Evolutionary conservation across 2,888 invertebrate species (phyloP).

Genomic region (Nephrotoma appendiculata): DNA sequence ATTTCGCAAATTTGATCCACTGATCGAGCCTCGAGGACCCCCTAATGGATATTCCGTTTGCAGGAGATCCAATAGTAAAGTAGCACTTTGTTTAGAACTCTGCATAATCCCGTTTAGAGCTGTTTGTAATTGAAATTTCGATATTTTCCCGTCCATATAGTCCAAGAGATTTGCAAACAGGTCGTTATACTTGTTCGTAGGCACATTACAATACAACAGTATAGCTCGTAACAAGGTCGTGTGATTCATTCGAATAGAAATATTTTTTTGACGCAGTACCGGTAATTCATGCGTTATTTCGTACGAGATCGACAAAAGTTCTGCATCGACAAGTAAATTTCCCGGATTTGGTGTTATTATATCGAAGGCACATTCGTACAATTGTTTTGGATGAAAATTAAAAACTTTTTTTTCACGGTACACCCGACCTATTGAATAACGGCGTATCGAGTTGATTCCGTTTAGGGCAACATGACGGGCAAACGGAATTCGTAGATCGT

Average conservation of each 20-base stretch:
- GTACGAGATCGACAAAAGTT: conserved; percentile 62
- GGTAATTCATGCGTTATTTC: conserved; percentile 59
- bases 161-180: conserved; percentile 6
- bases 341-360: conserved; percentile 66
- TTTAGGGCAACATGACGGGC: conserved; percentile 72
- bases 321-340: conserved; percentile 71
- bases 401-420: conserved; percentile 64
- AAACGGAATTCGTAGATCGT: conserved; percentile 68
- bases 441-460: conserved; percentile 58
- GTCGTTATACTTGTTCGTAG: conserved; percentile 43
- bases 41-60: conserved; percentile 24
- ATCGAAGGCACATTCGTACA: conserved; percentile 86
- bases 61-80: conserved; percentile 25
- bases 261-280: conserved; percentile 45
- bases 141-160: conserved; percentile 38
- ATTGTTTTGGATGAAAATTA: conserved; percentile 78
- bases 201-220: conserved; percentile 65
- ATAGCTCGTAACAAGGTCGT: conserved; percentile 59
- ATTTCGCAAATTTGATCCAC: conserved; percentile 30
- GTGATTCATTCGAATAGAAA: conserved; percentile 64
- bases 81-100: conserved; percentile 28
- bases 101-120: conserved; percentile 50
- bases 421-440: conserved; percentile 77
- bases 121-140: conserved; percentile 58
- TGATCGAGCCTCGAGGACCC: conserved; percentile 23